Conservation (phyloP, 2,113 vertebrate genomes). For the human (Homo sapiens) region GRCh38 chr18:60508501-60509000, state of each 20-base stretch:
- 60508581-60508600: background rate
- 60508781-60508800: background rate
- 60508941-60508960: background rate
- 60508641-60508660: background rate
- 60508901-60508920: conserved; percentile 6
- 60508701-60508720: background rate
- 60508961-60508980: background rate
- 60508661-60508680: background rate
- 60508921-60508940: background rate
- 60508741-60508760: background rate
- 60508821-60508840: background rate
- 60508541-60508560: background rate
- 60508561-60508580: background rate
- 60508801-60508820: background rate
- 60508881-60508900: background rate
- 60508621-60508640: background rate
- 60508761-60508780: background rate
- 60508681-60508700: background rate
- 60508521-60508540: background rate
- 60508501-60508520: background rate
- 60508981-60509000: background rate
- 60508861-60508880: background rate
- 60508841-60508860: background rate
- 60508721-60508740: background rate
- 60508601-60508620: background rate